Base-by-base conservation (phyloP, 2,113 vertebrate species). In the Tyrannus savana region DNA sequence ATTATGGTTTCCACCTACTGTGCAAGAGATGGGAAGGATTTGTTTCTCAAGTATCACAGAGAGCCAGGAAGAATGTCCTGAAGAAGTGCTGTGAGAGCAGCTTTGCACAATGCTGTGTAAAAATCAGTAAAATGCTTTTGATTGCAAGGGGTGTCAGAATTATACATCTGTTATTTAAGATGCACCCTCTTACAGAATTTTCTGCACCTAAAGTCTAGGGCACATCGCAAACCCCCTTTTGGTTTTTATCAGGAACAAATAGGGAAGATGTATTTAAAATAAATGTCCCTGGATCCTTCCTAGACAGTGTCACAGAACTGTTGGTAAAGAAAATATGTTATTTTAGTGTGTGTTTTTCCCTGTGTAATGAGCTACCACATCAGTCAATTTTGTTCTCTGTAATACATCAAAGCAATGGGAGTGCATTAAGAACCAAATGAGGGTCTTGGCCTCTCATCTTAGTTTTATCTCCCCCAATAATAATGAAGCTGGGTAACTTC, bases 401-500 rank as follows among this genome's bases (percentile, higher is more conserved):
- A 95, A 95, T 96, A 93, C 83, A 96, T 96, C 93, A 95, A 95
- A 94, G 84, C 90, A 96, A 95, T 83, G 90, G 84, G 93, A 96
- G 87, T 94, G 64, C 87, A 95, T 96, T 95, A 97, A 96, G 93
- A 97, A 97, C 78, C 94, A 96, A 96, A 94, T 94, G 85, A 95
- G 79, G 92, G 95, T 94, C 95, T 96, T 96, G 96, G 92, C 96
- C 95, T 95, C 95, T 96, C 94, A 97, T 96, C 95, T 96, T 91
- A 88, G 91, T 95, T 97, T 97, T 97, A 97, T 97, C 93, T 97
- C 93, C 82, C 74, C 76, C 95, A 95, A 78, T 95, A 95, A 96
- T 96, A 97, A 97, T 97, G 96, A 97, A 97, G 95, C 94, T 87
- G 90, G 96, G 89, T 92, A 95, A 96, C 95, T 96, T 97, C 95